phyloP scores from a whole-genome alignment of 2,113 vertebrate genomes.

The Spilogale gracilis region DNA sequence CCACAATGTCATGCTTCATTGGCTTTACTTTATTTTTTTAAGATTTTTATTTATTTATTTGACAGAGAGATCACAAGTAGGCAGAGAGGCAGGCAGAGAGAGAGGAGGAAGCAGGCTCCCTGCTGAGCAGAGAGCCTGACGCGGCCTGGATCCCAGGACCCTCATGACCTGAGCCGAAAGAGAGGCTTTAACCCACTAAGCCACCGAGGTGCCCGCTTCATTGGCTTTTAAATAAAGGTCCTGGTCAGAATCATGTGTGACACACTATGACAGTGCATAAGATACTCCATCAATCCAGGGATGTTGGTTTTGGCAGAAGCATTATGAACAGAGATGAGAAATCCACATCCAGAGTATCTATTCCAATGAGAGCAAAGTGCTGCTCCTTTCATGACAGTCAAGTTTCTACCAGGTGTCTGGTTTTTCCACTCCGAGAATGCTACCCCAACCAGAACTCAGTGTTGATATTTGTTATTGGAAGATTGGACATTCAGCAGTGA shows the following conservation, averaged over 20 bases:
- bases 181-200: too few species aligned
- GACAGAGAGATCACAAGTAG: too few species aligned
- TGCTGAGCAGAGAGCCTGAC: too few species aligned
- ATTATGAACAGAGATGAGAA: neutral
- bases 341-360: neutral
- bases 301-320: neutral
- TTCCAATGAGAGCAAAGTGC: neutral
- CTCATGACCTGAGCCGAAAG: too few species aligned
- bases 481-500: neutral
- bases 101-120: too few species aligned
- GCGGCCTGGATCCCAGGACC: too few species aligned
- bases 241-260: neutral
- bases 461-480: neutral
- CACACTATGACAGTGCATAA: neutral
- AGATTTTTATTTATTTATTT: too few species aligned
- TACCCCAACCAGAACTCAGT: neutral
- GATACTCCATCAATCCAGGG: neutral
- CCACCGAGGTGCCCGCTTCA: too few species aligned
- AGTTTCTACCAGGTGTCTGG: neutral
- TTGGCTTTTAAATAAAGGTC: neutral
- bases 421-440: neutral
- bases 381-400: neutral
- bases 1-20: neutral
- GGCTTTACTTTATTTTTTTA: neutral
- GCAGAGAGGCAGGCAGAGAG: too few species aligned